phyloP scores from a whole-genome alignment of 2,888 invertebrate genomes.

The Drosophila nr. fundita region DNA sequence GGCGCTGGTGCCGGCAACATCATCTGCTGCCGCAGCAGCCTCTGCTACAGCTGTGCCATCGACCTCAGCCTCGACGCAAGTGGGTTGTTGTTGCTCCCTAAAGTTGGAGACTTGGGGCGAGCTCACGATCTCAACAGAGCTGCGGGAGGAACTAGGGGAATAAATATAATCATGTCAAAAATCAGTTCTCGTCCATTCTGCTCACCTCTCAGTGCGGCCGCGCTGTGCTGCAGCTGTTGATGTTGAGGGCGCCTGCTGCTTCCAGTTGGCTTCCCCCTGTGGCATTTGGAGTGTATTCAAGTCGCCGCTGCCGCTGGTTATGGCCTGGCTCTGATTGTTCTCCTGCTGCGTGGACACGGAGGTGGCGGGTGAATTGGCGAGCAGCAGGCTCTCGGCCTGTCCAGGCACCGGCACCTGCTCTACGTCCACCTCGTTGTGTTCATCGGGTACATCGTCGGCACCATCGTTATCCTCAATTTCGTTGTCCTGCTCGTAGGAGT shows the following conservation, averaged over 20 bases:
- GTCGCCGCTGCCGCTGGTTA: constrained; percentile 91
- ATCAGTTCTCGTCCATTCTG: not conserved
- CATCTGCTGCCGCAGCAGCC: constrained; percentile 48
- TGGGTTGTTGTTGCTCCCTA: constrained; percentile 86
- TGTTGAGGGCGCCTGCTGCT: constrained; percentile 82
- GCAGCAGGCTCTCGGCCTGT: constrained; percentile 60
- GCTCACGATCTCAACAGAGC: constrained; percentile 93
- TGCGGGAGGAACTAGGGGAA: constrained; percentile 49
- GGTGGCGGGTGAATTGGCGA: constrained; percentile 53
- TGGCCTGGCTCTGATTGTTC: constrained; percentile 88
- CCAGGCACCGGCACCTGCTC: constrained; percentile 88
- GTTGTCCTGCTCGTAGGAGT: constrained; percentile 85
- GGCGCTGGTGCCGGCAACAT: constrained; percentile 55
- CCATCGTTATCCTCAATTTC: constrained; percentile 87
- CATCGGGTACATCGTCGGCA: constrained; percentile 84
- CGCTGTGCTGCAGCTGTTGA: constrained; percentile 71
- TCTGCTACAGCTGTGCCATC: constrained; percentile 77
- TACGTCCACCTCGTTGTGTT: constrained; percentile 87
- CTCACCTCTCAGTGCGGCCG: constrained; percentile 79
- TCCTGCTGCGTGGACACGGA: constrained; percentile 82
- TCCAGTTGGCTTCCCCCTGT: constrained; percentile 76
- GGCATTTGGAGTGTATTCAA: constrained; percentile 81
- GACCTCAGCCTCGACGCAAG: constrained; percentile 57
- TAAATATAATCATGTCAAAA: not conserved
- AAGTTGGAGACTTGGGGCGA: constrained; percentile 92